Percentiles rank a stretch among this genome's conserved stretches.
phyloP scores from a whole-genome alignment of 2,113 vertebrate species.

The Scolopax mira region DNA sequence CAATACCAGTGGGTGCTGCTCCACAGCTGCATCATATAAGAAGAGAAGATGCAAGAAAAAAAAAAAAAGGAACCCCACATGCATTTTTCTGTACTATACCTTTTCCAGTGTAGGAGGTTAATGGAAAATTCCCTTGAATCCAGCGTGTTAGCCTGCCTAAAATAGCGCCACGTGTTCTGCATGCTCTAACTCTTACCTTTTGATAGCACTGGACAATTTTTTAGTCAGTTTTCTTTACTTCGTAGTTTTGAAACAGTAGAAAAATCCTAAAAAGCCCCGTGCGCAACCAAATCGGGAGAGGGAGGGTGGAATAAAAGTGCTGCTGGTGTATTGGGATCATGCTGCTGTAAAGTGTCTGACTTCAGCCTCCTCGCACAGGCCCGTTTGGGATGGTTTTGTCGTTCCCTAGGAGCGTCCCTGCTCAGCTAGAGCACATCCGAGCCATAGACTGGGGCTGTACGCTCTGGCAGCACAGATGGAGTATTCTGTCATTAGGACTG shows the following conservation, averaged over 20 bases:
- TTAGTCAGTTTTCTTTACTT: neutral
- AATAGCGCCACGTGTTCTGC: constrained; percentile 5
- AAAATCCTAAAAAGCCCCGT: neutral
- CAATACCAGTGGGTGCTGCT: constrained; percentile 17
- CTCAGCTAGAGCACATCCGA: neutral
- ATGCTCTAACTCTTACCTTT: neutral
- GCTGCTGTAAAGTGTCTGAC: neutral
- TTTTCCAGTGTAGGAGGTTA: neutral
- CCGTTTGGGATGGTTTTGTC: neutral
- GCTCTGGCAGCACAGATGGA: constrained; percentile 73
- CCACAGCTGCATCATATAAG: constrained; percentile 47
- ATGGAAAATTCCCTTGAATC: constrained; percentile 30
- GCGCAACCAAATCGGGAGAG: neutral
- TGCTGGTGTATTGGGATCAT: neutral
- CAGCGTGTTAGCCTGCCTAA: neutral
- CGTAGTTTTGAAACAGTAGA: neutral
- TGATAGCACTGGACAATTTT: neutral
- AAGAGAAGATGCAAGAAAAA: constrained; percentile 48
- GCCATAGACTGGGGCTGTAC: constrained; percentile 60
- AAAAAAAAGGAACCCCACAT: constrained; percentile 36
- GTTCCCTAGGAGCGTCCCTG: neutral
- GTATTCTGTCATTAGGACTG: constrained; percentile 66
- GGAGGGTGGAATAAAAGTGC: neutral
- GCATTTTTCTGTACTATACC: constrained; percentile 21
- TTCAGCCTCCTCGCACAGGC: neutral